Base-by-base conservation (phyloP, 2,113 vertebrate species). In the Rhizomys pruinosus region DNA sequence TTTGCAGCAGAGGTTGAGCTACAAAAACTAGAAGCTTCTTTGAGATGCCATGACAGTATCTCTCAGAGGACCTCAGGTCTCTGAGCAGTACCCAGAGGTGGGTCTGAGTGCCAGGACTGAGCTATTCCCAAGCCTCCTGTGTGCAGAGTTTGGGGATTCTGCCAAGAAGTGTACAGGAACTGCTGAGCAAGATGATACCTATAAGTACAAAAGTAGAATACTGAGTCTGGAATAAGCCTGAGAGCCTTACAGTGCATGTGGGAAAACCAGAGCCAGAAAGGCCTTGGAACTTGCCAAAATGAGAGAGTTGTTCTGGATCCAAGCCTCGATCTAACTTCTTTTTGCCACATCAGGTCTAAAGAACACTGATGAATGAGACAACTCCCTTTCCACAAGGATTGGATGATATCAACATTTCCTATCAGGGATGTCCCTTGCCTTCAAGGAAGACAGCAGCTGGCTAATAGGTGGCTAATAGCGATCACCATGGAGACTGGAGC, bases 111-210 rank as follows among this genome's bases (percentile, higher is more conserved):
- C 52, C 47, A 78, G n/a, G 76, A 57, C 19, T n/a, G n/a, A n/a
- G n/a, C 39, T 16, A 15, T 9, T 34, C 23, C 11, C 29, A 12
- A 3, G 23, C 64, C 29, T 19, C 2, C 15, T 7, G 7, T 13
- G 66, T 2, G 1, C 34, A 52, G 7, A 1, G 22, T 27, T 63
- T 12, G 11, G 3, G 79, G 19, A 27, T 1, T n/a, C n/a, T n/a
- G n/a, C n/a, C n/a, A n/a, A n/a, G n/a, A n/a, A n/a, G n/a, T n/a
- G n/a, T n/a, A n/a, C 23, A 16, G 19, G 29, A 22, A 47, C 32
- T 78, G 12, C 52, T 78, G 32, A 57, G 32, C 19, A n/a, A 57
- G 52, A 57, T 20, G 34, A 47, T 12, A 20, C 8, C 52, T 57
- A 11, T 2, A 57, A 78, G 32, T 52, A 7, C n/a, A 39, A 72